Evolutionary conservation across 2,888 invertebrate genomes (phyloP), one percentile per base, ranked within the genome.

Genomic region (Heliothis peltigera): DNA sequence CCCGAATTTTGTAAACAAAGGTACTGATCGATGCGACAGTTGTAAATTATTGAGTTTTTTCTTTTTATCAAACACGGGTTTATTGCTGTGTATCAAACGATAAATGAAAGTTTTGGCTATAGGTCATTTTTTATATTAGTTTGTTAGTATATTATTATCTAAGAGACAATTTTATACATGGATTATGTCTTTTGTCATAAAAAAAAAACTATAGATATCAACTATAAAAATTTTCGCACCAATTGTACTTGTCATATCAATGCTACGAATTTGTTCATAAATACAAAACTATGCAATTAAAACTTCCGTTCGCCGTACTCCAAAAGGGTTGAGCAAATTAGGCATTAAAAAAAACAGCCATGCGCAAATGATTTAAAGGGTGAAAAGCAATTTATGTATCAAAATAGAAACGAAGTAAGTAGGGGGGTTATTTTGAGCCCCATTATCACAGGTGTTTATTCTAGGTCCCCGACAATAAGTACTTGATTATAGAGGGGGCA

Each of bases 291-390:
- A 72, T 68, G 69, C 63, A 82, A 80, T 80, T 80, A 82, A 75
- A 77, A 73, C 75, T 68, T 80, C 75, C 70, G 68, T 65, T 56
- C 21, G 56, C 64, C 68, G 25, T 19, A 43, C 28, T 69, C 44
- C 55, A 51, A 79, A 77, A 77, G 73, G 80, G 75, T 77, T 77
- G 46, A 63, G 65, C 61, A 59, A 75, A 80, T 75, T 77, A 73
- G 62, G 52, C 67, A 51, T 68, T 66, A 68, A 59, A 64, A 77
- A 81, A 81, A 67, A 67, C 58, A 21, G 28, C 56, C 39, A 64
- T 54, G 63, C 69, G 72, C 62, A 54, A 81, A 77, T 75, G 60
- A 69, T 73, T 77, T 64, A 68, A 65, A 47, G 78, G 75, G 66
- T 67, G 47, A 49, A 74, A 64, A 51, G 64, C 60, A 75, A 77